Evolutionary conservation across 2,797 vertebrate genomes (phyloP), one percentile per base, ranked within the genome.

Genomic region (Spondyliosoma cantharus): DNA sequence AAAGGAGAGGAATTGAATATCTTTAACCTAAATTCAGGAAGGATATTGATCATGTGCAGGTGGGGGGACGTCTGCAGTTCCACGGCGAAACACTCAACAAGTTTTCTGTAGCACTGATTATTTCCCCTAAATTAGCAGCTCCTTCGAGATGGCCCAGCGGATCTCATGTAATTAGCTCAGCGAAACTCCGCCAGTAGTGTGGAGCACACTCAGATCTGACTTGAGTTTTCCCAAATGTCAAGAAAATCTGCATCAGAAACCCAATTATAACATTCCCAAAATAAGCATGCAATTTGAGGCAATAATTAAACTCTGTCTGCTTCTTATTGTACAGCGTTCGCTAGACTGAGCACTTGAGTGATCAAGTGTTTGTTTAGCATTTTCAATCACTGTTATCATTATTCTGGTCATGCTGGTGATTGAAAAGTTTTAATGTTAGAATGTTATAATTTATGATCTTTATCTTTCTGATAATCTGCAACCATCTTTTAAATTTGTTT

Each of bases 371-470:
- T 72, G 57, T 85, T 82, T 71, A 56, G 60, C 66, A 70, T 86
- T 91, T 91, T 91, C 82, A 89, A 87, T 91, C 89, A 76, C 80
- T 54, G n/a, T 84, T 80, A 49, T 66, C 79, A 78, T 89, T 70
- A 66, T 72, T 74, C 58, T 57, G 54, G 63, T 89, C 76, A 86
- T 88, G 56, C 54, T 61, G 25, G 78, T 84, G 89, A 88, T 89
- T 87, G 88, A 91, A 86, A 91, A 58, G 45, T 56, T 74, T 74
- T 58, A 57, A 17, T 49, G 66, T 46, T 59, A 68, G 54, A 71
- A 16, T 65, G 43, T 61, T 54, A 49, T 72, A 22, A 64, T 72
- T 65, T 63, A 12, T 53, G 4, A 25, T n/a, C 42, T 63, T 74
- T 64, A 42, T 81, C 46, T 62, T 13, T 13, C 53, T 3, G 53